Evolutionary conservation across 2,888 invertebrate species (phyloP).

Genomic region (Monopis laevigella): DNA sequence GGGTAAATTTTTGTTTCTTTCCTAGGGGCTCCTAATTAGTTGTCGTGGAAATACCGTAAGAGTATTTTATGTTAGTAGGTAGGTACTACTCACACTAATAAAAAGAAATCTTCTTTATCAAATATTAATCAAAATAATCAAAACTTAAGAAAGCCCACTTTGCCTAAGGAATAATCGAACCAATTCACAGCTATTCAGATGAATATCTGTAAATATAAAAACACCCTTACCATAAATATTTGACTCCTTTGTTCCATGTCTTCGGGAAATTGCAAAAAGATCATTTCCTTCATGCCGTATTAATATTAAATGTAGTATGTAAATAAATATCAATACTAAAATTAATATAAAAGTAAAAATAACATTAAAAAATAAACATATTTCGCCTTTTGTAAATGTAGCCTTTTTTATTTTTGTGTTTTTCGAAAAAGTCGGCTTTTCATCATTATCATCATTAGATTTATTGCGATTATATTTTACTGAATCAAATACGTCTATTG

Average conservation of each 20-base stretch:
- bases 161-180: conserved; percentile 1
- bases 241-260: conserved; percentile 5
- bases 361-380: conserved; percentile 39
- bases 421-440: no score
- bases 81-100: no score
- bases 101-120: no score
- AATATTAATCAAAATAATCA: no score
- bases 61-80: no score
- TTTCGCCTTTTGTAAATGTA: conserved; percentile 42
- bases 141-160: conserved; percentile 4
- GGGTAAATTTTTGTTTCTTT: no score
- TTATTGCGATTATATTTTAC: no score
- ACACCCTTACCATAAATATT: not conserved
- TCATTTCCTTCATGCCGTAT: conserved; percentile 27
- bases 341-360: conserved; percentile 31
- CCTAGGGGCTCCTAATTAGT: no score
- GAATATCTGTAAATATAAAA: not conserved
- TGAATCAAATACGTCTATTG: no score
- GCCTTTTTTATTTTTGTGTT: no score
- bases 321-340: conserved; percentile 27
- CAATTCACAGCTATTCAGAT: not conserved
- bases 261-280: conserved; percentile 23
- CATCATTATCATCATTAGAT: no score
- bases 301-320: conserved; percentile 32
- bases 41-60: no score